Evolutionary conservation across 2,888 invertebrate species (phyloP), one percentile per base, ranked within the genome.

Genomic region (Cryptops parisi): DNA sequence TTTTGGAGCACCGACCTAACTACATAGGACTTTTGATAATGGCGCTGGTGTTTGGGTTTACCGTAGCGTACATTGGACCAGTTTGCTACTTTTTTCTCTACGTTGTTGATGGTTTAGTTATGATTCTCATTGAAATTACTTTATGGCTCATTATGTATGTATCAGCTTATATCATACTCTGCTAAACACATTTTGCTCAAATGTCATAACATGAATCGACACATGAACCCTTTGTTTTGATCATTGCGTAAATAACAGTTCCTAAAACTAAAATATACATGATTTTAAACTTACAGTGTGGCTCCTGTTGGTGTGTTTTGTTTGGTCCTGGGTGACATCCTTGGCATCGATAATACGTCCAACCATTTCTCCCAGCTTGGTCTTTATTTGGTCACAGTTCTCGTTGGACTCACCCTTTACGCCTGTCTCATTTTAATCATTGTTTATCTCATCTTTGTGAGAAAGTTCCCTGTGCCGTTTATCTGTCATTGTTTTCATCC

Each of bases 391-490:
- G n/a, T 47, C 9, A n/a, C 25, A 9, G n/a, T 15, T 26, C 5
- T 47, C 3, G 27, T 47, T 47, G 47, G 26, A 25, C 21, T 47
- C n/a, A 2, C 17, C 6, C 23, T 47, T 3, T 15, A 21, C 9
- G 47, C 47, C n/a, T 26, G 5, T 5, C n/a, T 47, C 4, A 27
- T 47, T 47, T 15, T 25, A 17, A 25, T 33, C 4, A 17, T 27
- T 3, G 17, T 27, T 3, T 47, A 47, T 17, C n/a, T 17, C 6
- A 24, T 47, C 19, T 47, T 47, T 21, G 27, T 27, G 4, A 47
- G 47, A 47, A 47, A 47, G 26, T 47, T 26, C 17, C 25, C 47
- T 15, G 25, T 47, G 25, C 25, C 15, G 4, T 26, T 47, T 12
- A 5, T 26, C 9, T 9, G n/a, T 47, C 25, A 26, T 3, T 5